A percentile compares a stretch with the other conserved stretches of the same genome.
These are phyloP conservation scores for Machaerirhynchus nigripectus DNA, from an alignment of 2,113 vertebrate species.

Conservation along the genomic window DNA sequence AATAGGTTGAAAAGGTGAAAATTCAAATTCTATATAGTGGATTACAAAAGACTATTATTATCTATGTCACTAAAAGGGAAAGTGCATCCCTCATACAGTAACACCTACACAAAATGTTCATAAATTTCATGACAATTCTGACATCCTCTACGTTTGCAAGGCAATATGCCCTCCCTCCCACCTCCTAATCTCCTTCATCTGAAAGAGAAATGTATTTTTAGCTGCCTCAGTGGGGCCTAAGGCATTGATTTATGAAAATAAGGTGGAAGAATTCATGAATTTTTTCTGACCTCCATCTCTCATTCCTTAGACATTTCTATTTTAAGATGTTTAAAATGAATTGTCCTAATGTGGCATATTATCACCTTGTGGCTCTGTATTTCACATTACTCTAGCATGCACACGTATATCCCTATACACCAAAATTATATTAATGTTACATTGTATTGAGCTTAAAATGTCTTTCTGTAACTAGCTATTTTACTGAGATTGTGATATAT, in stretches of 20 bases:
- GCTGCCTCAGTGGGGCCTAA: constrained; percentile 64
- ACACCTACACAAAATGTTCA: background rate
- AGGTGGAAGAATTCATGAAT: constrained; percentile 75
- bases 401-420: background rate
- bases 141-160: constrained; percentile 39
- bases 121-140: constrained; percentile 46
- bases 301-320: constrained; percentile 74
- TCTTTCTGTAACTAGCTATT: constrained; percentile 11
- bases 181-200: constrained; percentile 75
- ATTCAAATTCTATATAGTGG: background rate
- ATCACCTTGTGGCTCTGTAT: constrained; percentile 67
- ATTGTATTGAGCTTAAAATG: background rate
- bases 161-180: constrained; percentile 59
- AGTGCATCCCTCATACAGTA: background rate
- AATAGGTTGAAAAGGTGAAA: constrained; percentile 17
- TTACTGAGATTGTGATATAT: background rate
- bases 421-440: constrained; percentile 26
- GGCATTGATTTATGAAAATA: constrained; percentile 80
- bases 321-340: constrained; percentile 75
- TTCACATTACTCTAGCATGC: constrained; percentile 22
- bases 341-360: constrained; percentile 70
- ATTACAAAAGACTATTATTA: constrained; percentile 44
- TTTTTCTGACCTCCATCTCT: constrained; percentile 75
- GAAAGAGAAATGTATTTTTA: constrained; percentile 80
- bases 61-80: constrained; percentile 28